Conservation (phyloP, 2,113 vertebrate genomes). For the Urocynchramus pylzowi region DNA sequence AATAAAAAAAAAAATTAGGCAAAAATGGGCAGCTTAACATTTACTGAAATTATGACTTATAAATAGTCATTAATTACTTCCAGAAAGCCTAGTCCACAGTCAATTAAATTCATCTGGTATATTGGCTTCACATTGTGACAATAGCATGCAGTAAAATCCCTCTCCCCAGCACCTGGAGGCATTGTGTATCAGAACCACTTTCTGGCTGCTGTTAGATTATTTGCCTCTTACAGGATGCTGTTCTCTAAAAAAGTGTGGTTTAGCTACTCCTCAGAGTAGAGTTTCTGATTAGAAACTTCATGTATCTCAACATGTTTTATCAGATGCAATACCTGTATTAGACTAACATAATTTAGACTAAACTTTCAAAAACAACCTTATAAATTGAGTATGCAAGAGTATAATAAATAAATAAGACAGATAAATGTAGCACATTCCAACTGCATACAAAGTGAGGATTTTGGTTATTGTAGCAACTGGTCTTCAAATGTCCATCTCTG, state of each 20-base stretch:
- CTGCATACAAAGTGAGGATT: not conserved
- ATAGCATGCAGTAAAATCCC: not conserved
- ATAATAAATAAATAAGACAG: not conserved
- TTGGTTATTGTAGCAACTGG: not conserved
- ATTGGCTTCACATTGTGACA: not conserved
- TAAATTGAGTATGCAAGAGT: not conserved
- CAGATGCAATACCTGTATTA: not conserved
- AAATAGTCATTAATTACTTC: not conserved
- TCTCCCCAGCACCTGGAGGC: not conserved
- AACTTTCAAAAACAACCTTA: not conserved
- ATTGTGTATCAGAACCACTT: not conserved
- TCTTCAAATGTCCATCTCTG: not conserved
- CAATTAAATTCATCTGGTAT: not conserved
- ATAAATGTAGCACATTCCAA: not conserved
- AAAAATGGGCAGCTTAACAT: not conserved
- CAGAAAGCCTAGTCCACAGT: not conserved
- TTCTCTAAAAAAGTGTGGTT: not conserved
- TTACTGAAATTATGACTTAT: not conserved
- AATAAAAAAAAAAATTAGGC: not conserved
- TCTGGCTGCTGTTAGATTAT: not conserved
- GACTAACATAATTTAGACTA: not conserved
- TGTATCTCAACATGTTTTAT: not conserved
- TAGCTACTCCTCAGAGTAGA: not conserved
- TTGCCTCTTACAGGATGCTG: not conserved
- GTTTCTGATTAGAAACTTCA: not conserved